Evolutionary conservation across 2,888 invertebrate genomes (phyloP).

Genomic region (Volucella inanis): DNA sequence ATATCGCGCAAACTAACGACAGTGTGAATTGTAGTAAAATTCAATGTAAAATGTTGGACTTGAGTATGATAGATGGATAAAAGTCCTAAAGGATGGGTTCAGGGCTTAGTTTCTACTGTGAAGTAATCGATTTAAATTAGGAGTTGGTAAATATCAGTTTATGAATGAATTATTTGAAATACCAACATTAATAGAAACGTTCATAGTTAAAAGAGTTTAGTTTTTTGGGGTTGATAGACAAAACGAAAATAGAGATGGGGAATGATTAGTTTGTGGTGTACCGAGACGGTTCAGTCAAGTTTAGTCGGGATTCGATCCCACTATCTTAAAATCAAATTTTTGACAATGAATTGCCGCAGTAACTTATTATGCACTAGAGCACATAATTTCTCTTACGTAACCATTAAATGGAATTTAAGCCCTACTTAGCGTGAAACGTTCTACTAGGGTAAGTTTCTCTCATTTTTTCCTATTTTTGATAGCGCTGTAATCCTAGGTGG

Average conservation of each 20-base stretch:
- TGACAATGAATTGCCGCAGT: no score
- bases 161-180: constrained; percentile 16
- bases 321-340: no score
- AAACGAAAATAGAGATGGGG: constrained; percentile 1
- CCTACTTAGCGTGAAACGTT: no score
- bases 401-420: no score
- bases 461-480: no score
- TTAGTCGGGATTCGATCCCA: neutral
- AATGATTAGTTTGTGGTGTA: neutral
- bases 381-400: no score
- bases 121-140: constrained; percentile 29
- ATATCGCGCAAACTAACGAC: constrained; percentile 2
- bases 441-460: no score
- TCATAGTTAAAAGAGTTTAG: neutral
- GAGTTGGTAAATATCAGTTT: constrained; percentile 8
- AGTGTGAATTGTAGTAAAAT: neutral
- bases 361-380: no score
- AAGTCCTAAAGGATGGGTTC: constrained; percentile 10
- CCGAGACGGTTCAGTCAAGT: neutral
- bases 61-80: constrained; percentile 19
- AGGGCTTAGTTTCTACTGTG: neutral
- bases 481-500: no score
- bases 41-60: neutral
- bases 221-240: constrained; percentile 7
- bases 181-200: neutral